Percentiles rank a stretch among this genome's conserved stretches.
Evolutionary conservation across 1,140 invertebrate genomes (phyloP).

Genomic region (Thalassaphorura encarpata): DNA sequence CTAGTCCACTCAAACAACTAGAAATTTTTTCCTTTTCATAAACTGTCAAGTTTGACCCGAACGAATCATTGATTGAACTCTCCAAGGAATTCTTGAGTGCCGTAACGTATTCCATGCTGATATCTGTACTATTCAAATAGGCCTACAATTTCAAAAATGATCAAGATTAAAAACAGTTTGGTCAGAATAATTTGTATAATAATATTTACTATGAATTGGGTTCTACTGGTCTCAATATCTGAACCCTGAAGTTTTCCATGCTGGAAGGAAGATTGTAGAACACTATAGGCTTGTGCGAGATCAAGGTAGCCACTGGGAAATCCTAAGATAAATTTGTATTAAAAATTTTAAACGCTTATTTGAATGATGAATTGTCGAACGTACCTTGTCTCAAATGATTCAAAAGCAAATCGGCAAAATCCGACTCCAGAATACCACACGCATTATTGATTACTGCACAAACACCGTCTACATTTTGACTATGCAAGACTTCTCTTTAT

Average conservation of each 20-base stretch:
- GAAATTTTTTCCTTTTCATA: conserved; percentile 62
- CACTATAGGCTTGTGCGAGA: conserved; percentile 61
- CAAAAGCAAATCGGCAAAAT: conserved; percentile 67
- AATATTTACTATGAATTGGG: conserved; percentile 55
- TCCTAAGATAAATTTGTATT: conserved; percentile 35
- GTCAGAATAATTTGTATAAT: not conserved
- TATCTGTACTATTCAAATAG: conserved; percentile 88
- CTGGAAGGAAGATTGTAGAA: conserved; percentile 67
- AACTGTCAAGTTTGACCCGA: conserved; percentile 46
- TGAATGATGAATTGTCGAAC: not conserved
- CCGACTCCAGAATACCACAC: conserved; percentile 73
- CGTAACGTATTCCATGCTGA: conserved; percentile 79
- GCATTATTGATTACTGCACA: conserved; percentile 96
- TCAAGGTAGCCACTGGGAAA: conserved; percentile 80
- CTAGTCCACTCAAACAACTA: conserved; percentile 65
- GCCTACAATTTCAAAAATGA: conserved; percentile 43
- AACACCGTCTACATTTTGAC: conserved; percentile 84
- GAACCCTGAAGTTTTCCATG: conserved; percentile 68
- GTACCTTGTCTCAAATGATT: conserved; percentile 56
- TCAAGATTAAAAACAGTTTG: not conserved
- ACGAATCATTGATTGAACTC: conserved; percentile 53
- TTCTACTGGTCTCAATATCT: conserved; percentile 64
- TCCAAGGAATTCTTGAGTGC: conserved; percentile 62
- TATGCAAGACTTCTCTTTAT: conserved; percentile 79
- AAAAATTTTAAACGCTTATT: not conserved